Conservation (phyloP, 2,888 invertebrate genomes). For the Acleris holmiana region DNA sequence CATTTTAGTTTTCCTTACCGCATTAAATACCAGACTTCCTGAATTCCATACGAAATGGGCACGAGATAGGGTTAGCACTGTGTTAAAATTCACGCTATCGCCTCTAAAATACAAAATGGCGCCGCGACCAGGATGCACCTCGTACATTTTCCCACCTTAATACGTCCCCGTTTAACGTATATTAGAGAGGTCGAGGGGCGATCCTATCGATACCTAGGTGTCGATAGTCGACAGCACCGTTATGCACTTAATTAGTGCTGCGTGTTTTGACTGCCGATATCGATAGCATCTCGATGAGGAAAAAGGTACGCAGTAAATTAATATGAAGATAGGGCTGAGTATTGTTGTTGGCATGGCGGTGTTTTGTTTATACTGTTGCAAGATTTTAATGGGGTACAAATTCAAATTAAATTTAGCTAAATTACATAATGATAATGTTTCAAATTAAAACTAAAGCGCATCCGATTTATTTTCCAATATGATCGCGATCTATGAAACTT, state of each 20-base stretch:
- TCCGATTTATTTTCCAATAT: background rate
- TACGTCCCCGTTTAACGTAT: conserved; percentile 9
- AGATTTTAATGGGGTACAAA: too few relatives aligned
- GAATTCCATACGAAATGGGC: background rate
- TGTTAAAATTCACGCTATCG: conserved; percentile 2
- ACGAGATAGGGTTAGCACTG: background rate
- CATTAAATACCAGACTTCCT: background rate
- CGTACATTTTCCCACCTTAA: conserved; percentile 15
- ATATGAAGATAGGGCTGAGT: conserved; percentile 18
- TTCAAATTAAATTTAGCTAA: too few relatives aligned
- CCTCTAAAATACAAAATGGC: conserved; percentile 1
- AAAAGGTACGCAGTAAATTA: conserved; percentile 27
- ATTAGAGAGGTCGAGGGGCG: conserved; percentile 44
- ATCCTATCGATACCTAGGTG: conserved; percentile 54
- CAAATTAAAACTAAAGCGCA: background rate
- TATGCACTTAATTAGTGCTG: conserved; percentile 41
- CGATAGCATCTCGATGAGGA: conserved; percentile 21
- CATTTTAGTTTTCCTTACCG: too few relatives aligned
- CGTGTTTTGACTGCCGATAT: conserved; percentile 40
- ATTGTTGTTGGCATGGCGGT: too few relatives aligned
- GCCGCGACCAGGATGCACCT: conserved; percentile 2
- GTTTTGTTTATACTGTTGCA: too few relatives aligned
- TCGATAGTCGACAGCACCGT: conserved; percentile 47
- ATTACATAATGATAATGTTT: too few relatives aligned
- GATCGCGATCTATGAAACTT: too few relatives aligned